phyloP scores from a whole-genome alignment of 2,797 vertebrate species.

The Acanthurus lineatus region DNA sequence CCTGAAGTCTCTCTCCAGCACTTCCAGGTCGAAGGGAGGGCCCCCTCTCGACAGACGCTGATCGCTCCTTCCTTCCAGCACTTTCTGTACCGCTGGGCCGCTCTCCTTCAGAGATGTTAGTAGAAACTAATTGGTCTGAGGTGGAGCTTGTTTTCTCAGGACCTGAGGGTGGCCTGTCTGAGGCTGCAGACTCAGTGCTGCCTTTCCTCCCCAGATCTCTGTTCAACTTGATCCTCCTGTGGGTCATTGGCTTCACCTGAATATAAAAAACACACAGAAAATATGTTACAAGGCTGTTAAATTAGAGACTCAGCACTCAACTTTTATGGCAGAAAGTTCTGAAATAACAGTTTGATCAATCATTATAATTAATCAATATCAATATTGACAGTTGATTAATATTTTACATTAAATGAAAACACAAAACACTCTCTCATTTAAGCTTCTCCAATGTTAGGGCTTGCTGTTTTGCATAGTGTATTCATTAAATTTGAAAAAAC shows the following conservation, averaged over 20 bases:
- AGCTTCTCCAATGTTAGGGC: no score
- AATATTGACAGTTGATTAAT: no score
- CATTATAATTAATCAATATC: background rate
- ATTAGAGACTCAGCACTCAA: background rate
- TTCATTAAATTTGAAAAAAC: no score
- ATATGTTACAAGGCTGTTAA: background rate
- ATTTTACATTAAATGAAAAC: no score
- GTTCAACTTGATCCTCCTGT: slow-evolving; percentile 96
- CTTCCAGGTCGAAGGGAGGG: slow-evolving; percentile 60
- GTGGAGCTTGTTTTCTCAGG: slow-evolving; percentile 60
- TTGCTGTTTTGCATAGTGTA: no score
- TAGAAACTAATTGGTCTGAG: slow-evolving; percentile 56
- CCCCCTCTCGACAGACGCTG: slow-evolving; percentile 64
- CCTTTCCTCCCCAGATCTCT: slow-evolving; percentile 95
- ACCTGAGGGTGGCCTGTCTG: slow-evolving; percentile 52
- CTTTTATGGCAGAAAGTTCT: background rate
- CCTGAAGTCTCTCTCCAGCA: slow-evolving; percentile 61
- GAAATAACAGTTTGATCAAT: background rate
- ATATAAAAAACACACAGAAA: background rate
- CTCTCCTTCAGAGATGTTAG: slow-evolving; percentile 54
- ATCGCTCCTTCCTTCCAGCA: slow-evolving; percentile 63
- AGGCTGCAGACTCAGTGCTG: slow-evolving; percentile 80
- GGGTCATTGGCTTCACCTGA: slow-evolving; percentile 80
- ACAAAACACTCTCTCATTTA: no score
- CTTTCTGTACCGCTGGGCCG: slow-evolving; percentile 77